phyloP scores from a whole-genome alignment of 2,113 vertebrate species.

The Amazona guildingii region DNA sequence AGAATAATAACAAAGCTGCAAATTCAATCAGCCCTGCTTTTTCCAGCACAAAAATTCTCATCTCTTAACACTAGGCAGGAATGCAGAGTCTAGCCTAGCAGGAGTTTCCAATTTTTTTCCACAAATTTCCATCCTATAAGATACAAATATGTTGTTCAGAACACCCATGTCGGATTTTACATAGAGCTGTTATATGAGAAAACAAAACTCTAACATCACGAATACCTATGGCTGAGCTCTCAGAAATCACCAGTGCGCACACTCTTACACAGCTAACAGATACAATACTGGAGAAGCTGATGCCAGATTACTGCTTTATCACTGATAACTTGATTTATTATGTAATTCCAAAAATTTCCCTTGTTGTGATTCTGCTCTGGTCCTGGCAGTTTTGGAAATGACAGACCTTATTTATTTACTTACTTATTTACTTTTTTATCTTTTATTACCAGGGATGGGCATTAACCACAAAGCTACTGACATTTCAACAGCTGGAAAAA shows the following conservation, averaged over 20 bases:
- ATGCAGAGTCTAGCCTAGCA: not conserved
- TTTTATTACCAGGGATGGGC: not conserved
- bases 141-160: not conserved
- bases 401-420: not conserved
- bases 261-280: slow-evolving; percentile 3
- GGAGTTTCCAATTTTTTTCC: not conserved
- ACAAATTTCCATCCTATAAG: not conserved
- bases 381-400: not conserved
- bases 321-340: slow-evolving; percentile 28
- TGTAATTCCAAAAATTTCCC: slow-evolving; percentile 7
- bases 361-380: not conserved
- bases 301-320: slow-evolving; percentile 39
- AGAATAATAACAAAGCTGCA: not conserved
- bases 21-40: not conserved
- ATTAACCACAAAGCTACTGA: not conserved
- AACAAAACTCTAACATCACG: slow-evolving; percentile 5
- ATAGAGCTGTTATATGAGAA: not conserved
- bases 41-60: not conserved
- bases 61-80: not conserved
- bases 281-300: slow-evolving; percentile 2
- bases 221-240: not conserved
- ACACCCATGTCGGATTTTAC: not conserved
- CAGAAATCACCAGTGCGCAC: slow-evolving; percentile 12
- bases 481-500: not conserved
- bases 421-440: not conserved